Conservation (phyloP, 2,797 vertebrate species). For the Hirundo rustica region DNA sequence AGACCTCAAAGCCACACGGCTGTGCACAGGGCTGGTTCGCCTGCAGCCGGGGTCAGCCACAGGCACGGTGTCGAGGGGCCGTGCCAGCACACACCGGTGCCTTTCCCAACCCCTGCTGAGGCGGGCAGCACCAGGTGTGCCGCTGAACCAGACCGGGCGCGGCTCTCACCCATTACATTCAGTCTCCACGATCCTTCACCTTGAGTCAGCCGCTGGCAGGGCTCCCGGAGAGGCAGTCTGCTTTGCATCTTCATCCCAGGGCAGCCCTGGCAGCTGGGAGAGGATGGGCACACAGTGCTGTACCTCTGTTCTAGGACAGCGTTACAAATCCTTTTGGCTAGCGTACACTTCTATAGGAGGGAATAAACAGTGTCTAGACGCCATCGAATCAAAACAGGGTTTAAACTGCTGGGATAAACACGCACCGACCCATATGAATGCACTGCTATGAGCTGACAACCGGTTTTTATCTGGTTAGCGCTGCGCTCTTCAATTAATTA, state of each 20-base stretch:
- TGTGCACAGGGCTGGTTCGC: accelerated
- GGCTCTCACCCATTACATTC: neutral
- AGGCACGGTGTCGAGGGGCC: neutral
- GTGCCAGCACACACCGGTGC: neutral
- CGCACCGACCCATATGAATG: neutral
- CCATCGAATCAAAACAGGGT: neutral
- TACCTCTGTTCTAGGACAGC: neutral
- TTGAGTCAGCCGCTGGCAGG: constrained; percentile 26
- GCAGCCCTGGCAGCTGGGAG: neutral
- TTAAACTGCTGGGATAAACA: neutral
- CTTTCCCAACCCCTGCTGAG: neutral
- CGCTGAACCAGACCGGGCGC: neutral
- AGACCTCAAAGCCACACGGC: neutral
- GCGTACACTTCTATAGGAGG: accelerated
- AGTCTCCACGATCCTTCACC: neutral
- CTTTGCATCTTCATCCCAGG: neutral
- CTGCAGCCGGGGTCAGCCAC: neutral
- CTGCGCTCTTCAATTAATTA: constrained; percentile 18
- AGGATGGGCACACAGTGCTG: neutral
- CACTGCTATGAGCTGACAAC: neutral
- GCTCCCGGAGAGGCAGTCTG: neutral
- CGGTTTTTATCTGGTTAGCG: neutral
- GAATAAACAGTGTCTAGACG: neutral
- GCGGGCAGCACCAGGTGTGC: constrained; percentile 18
- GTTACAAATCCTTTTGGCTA: neutral